Base-by-base conservation (phyloP, 1,140 invertebrate genomes). In the Chrysopa pallens region DNA sequence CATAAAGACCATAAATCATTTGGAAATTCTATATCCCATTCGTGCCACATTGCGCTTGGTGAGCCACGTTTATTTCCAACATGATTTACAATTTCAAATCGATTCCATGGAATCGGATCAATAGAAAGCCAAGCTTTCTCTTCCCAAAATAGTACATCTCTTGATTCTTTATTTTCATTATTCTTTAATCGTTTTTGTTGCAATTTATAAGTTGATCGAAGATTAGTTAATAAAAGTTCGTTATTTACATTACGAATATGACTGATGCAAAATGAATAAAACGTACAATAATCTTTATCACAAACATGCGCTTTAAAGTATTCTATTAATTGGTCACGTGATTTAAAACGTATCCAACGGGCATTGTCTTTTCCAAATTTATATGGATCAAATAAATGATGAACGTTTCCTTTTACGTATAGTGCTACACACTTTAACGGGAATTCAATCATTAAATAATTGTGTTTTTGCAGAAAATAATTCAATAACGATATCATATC, bases 1-100 rank as follows among this genome's bases (percentile, higher is more conserved):
- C 69, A 68, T 0, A 76, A 50, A 0, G 72, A 74, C 55, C 63
- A 75, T 4, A 76, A 50, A 40, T 74, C 69, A 1, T 67, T 65
- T n/a, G 65, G 62, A 47, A 73, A 73, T 55, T 75, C 73, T 3
- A 74, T 64, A 48, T 74, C 69, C 66, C 68, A 76, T 42, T 72
- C 64, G 49, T 70, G 69, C 62, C 71, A 59, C 54, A 61, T 53
- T 2, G 38, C 36, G 52, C 8, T 50, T 4, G 36, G 15, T 36
- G 38, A 42, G 8, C 50, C 50, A 39, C 52, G 36, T 5, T 28
- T 23, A 31, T 44, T 44, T 50, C 43, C 48, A 27, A 29, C 36
- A 14, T 54, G 38, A 9, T 49, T 40, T 42, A 51, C 45, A 7
- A 42, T 37, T 12, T 50, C 43, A n/a, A 50, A 48, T 23, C 51